Evolutionary conservation across 2,888 invertebrate species (phyloP).

Genomic region (Oxytorus armatus): DNA sequence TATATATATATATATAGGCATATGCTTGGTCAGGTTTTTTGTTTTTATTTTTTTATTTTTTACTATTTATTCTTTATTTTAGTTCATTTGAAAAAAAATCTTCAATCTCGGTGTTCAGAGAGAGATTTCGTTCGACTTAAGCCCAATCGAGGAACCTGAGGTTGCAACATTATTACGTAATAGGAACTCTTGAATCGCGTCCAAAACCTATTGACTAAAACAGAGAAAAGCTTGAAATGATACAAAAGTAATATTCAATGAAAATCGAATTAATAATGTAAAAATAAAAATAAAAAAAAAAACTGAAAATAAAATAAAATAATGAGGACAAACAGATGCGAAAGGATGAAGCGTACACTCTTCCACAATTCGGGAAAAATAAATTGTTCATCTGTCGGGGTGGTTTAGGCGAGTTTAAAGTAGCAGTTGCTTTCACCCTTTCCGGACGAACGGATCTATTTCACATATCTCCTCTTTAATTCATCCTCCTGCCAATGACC

Average conservation of each 20-base stretch:
- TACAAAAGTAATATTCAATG: constrained; percentile 20
- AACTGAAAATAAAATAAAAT: constrained; percentile 21
- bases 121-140: constrained; percentile 69
- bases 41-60: constrained; percentile 40
- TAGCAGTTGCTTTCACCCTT: constrained; percentile 65
- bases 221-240: constrained; percentile 18
- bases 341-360: constrained; percentile 36
- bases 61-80: constrained; percentile 25
- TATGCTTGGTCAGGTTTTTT: constrained; percentile 70
- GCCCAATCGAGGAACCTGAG: constrained; percentile 77
- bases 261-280: constrained; percentile 17
- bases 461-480: constrained; percentile 71
- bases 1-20: constrained; percentile 66
- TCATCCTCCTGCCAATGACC: constrained; percentile 59
- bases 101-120: constrained; percentile 42
- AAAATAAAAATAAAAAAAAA: neutral
- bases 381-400: constrained; percentile 17
- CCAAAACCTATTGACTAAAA: constrained; percentile 57
- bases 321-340: constrained; percentile 3
- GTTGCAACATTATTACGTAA: constrained; percentile 71
- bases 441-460: constrained; percentile 67
- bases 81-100: constrained; percentile 51
- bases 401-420: neutral
- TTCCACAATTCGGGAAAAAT: constrained; percentile 11
- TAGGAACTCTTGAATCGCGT: constrained; percentile 77